These are phyloP conservation scores for Toxotes jaculatrix DNA, from an alignment of 2,113 vertebrate genomes.

Conservation along the genomic window DNA sequence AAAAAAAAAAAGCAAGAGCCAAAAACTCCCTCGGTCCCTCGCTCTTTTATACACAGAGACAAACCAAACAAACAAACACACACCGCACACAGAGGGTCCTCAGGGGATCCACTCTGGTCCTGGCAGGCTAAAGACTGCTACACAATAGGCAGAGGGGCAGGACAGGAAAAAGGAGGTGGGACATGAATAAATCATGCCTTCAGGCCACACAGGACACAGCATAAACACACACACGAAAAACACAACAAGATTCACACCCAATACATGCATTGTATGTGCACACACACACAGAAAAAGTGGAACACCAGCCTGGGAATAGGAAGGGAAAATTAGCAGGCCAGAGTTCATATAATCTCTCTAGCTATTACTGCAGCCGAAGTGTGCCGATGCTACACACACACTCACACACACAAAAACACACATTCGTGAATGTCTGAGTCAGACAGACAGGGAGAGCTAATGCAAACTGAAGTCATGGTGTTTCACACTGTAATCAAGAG, in stretches of 20 bases:
- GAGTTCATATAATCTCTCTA: slow-evolving; percentile 46
- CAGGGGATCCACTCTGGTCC: slow-evolving; percentile 38
- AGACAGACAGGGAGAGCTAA: slow-evolving; percentile 68
- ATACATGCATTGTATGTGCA: background rate
- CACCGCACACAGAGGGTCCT: slow-evolving; percentile 28
- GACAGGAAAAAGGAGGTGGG: slow-evolving; percentile 59
- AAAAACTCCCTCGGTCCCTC: slow-evolving; percentile 13
- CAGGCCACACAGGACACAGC: slow-evolving; percentile 57
- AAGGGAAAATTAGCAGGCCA: slow-evolving; percentile 48
- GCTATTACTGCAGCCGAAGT: slow-evolving; percentile 47
- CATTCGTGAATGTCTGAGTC: slow-evolving; percentile 53
- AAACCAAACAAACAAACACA: slow-evolving; percentile 28
- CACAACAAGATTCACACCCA: background rate
- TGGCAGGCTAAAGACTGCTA: slow-evolving; percentile 34
- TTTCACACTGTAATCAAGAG: slow-evolving; percentile 71
- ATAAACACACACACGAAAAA: slow-evolving; percentile 35
- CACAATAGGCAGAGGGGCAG: slow-evolving; percentile 57
- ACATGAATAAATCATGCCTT: slow-evolving; percentile 72
- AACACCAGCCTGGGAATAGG: slow-evolving; percentile 24
- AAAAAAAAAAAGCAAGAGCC: slow-evolving; percentile 31
- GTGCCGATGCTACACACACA: slow-evolving; percentile 16
- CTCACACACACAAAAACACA: slow-evolving; percentile 1
- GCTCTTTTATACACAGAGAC: slow-evolving; percentile 12
- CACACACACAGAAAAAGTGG: slow-evolving; percentile 42
- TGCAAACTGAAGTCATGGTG: slow-evolving; percentile 67